phyloP scores from a whole-genome alignment of 2,113 vertebrate species.

The Centropus unirufus region DNA sequence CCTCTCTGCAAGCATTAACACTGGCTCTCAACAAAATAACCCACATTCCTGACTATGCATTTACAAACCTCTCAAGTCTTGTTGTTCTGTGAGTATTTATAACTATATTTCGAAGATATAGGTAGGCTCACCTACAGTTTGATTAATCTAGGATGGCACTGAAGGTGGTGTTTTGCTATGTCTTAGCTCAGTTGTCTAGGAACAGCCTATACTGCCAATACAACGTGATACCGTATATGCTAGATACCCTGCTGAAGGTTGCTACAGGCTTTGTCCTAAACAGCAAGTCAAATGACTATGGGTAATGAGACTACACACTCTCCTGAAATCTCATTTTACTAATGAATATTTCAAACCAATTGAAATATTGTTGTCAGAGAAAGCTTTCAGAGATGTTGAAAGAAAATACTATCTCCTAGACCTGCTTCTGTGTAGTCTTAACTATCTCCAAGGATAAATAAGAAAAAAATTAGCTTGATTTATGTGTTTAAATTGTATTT shows the following conservation, averaged over 20 bases:
- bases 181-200: neutral
- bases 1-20: conserved; percentile 91
- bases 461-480: neutral
- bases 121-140: neutral
- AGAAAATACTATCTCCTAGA: neutral
- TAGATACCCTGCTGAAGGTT: neutral
- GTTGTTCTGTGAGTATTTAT: conserved; percentile 91
- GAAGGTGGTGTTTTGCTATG: neutral
- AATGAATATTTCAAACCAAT: neutral
- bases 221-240: fast-evolving
- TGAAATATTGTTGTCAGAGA: neutral
- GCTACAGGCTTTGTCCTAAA: neutral
- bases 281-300: neutral
- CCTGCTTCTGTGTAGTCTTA: neutral
- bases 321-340: neutral
- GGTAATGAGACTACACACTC: neutral
- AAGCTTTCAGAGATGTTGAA: neutral
- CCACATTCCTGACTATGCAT: conserved; percentile 90
- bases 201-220: neutral
- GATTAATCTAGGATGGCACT: neutral
- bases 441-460: neutral
- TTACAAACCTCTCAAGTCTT: conserved; percentile 93
- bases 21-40: conserved; percentile 94
- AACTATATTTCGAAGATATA: neutral
- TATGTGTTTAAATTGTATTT: neutral